Evolutionary conservation across 2,888 invertebrate species (phyloP), one percentile per base, ranked within the genome.

Genomic region (Polymixis lichenea): DNA sequence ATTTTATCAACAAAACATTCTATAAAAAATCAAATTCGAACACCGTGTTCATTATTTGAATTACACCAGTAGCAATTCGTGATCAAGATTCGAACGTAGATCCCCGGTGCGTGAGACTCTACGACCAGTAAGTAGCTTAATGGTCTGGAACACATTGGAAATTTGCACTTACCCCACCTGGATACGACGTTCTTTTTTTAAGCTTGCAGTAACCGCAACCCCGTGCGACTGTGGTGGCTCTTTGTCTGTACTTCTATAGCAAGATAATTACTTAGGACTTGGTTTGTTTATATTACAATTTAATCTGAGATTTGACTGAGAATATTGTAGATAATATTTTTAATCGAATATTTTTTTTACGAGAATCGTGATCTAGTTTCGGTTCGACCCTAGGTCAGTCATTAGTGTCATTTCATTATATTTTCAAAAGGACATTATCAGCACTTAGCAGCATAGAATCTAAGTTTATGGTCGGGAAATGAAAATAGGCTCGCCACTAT

Each of bases 141-240:
- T 94, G 93, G 92, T 82, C 86, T 88, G 91, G 91, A 93, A 93
- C 92, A 90, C 91, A 93, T 93, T 92, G 92, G 91, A 91, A 93
- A 94, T 94, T 94, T 92, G 91, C 92, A 92, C 92, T 91, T 86
- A 84, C 86, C 86, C 84, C 83, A 86, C 87, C 87, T 84, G 79
- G 82, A 78, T 84, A 86, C 77, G 69, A 71, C 77, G 69, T 82
- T 81, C 65, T 88, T 75, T 79, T 89, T 90, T 86, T 84, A 53
- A 71, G 66, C 76, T 83, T 78, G 65, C 71, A 69, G 56, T 38
- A 61, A 84, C 79, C 84, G 53, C 88, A 84, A 80, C 75, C 82
- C 58, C 28, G 17, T 65, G 53, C 73, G 15, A 80, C 71, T 87
- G 80, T 71, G 77, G 83, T 74, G 51, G 32, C 13, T 79, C 66